Base-by-base conservation (phyloP, 2,888 invertebrate species). In the Scaptomyza parva region DNA sequence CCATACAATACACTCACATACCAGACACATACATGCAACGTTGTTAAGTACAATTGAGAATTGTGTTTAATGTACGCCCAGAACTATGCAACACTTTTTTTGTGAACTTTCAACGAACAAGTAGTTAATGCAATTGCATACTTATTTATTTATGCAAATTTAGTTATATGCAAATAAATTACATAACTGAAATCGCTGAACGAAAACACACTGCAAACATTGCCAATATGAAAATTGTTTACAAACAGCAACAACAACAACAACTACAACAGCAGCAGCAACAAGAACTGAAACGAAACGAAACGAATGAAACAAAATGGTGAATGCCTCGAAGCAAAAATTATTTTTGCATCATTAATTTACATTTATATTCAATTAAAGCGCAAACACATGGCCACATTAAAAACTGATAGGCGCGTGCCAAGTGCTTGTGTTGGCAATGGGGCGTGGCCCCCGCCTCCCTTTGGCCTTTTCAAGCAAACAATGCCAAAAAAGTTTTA, bases 151-250 rank as follows among this genome's bases (percentile, higher is more conserved):
- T 88, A 81, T 78, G 82, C 74, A 89, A 88, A 87, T 81, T 84
- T 85, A 83, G 74, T 89, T 88, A 76, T 85, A 88, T 85, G 72
- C 81, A 74, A 88, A 84, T 88, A 87, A 89, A 89, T 87, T 87
- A 78, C 61, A 77, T 64, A 80, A 69, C 84, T 71, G 64, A 76
- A 79, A 76, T 60, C 57, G 67, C 63, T 50, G 41, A 73, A 73
- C 67, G 70, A 51, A 61, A 75, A 40, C 33, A 41, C 33, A 35
- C 66, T 50, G 62, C 67, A 72, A 67, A 62, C 65, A 50, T 39
- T 41, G 57, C 67, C 48, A 59, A 70, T 58, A 68, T 68, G 58
- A 57, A 74, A 76, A 68, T 82, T 82, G 86, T 86, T 82, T 76
- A 71, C 83, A 62, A 70, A 63, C 77, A 64, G 43, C 50, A 57